Conservation (phyloP, 2,888 invertebrate species). For the Lobophora halterata region DNA sequence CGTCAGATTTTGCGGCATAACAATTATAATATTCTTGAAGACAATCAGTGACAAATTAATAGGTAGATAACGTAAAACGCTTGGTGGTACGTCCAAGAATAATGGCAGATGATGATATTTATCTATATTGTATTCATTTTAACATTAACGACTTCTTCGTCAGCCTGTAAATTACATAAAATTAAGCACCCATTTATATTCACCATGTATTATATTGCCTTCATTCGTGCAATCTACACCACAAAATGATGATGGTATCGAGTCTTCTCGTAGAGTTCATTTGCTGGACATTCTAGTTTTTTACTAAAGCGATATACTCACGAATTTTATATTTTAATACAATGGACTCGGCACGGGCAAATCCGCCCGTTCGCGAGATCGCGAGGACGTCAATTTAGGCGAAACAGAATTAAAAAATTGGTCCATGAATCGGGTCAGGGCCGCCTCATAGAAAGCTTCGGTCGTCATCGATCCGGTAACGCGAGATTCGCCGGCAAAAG, state of each 20-base stretch:
- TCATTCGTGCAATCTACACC: constrained; percentile 47
- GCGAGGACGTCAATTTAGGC: constrained; percentile 67
- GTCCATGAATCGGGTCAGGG: constrained; percentile 62
- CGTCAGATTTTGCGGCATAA: constrained; percentile 59
- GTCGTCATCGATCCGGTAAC: constrained; percentile 59
- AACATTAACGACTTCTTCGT: constrained; percentile 54
- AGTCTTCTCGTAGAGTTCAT: constrained; percentile 42
- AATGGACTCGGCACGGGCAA: constrained; percentile 63
- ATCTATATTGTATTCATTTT: constrained; percentile 47
- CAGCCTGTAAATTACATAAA: constrained; percentile 64
- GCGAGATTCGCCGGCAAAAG: constrained; percentile 69
- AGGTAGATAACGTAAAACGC: constrained; percentile 14
- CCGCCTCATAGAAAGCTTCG: constrained; percentile 67
- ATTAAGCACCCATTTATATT: constrained; percentile 71
- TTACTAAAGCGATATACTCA: constrained; percentile 51
- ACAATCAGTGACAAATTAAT: constrained; percentile 24
- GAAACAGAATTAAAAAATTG: constrained; percentile 73
- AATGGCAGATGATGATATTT: constrained; percentile 58
- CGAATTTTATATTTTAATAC: constrained; percentile 52
- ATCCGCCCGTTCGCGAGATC: constrained; percentile 50
- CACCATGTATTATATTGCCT: constrained; percentile 62
- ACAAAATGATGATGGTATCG: constrained; percentile 41
- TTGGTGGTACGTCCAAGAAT: constrained; percentile 30
- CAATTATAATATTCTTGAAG: constrained; percentile 35
- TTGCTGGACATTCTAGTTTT: constrained; percentile 45